A percentile compares a stretch with the other conserved stretches of the same genome.
phyloP scores from a whole-genome alignment of 2,113 vertebrate species.

The Silurus asotus region DNA sequence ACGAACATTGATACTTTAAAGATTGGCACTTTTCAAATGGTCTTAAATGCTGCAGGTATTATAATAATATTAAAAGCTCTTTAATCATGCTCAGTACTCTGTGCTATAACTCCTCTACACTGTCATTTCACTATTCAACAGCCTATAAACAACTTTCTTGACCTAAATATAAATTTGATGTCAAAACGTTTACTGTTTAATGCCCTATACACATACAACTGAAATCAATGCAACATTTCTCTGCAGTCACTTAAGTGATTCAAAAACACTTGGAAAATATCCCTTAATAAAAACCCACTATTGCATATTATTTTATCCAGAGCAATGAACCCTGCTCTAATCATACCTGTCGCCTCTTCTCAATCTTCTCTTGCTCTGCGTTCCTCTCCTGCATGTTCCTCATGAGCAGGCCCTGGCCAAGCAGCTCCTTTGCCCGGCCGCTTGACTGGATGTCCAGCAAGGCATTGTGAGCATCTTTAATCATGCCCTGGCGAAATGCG shows the following conservation, averaged over 20 bases:
- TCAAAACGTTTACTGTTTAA: background rate
- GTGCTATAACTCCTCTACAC: too few species aligned
- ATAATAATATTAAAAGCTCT: too few species aligned
- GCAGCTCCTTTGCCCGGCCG: conserved; percentile 88
- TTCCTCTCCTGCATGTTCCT: conserved; percentile 93
- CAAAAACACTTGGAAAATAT: background rate
- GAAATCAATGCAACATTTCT: background rate
- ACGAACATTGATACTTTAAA: too few species aligned
- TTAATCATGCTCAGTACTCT: too few species aligned
- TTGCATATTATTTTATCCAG: background rate
- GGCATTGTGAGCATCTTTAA: conserved; percentile 90
- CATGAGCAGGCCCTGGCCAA: conserved; percentile 88
- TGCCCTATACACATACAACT: background rate
- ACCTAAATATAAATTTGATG: too few species aligned
- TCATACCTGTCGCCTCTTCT: conserved; percentile 82
- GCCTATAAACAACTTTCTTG: too few species aligned
- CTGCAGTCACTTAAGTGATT: background rate
- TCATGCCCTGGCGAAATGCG: conserved; percentile 91
- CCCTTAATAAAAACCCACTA: background rate
- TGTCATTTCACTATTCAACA: too few species aligned
- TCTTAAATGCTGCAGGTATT: too few species aligned
- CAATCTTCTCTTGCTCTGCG: conserved; percentile 91
- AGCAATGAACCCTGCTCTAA: background rate
- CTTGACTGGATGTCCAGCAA: conserved; percentile 90
- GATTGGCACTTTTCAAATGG: too few species aligned